Evolutionary conservation across 2,113 vertebrate genomes (phyloP).

Genomic region (Lepidothrix coronata): DNA sequence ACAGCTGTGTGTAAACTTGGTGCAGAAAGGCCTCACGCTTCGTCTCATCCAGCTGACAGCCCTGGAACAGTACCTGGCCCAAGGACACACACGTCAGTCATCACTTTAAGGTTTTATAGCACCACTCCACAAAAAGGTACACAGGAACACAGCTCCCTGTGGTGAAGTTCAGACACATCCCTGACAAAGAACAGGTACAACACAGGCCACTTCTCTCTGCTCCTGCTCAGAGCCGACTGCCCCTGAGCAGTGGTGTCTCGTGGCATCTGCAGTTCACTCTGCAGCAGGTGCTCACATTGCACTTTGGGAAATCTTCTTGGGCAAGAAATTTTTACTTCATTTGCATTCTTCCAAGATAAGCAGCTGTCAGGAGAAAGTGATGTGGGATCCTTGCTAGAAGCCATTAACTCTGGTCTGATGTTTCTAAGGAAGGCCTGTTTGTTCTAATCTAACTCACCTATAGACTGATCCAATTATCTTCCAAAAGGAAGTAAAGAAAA

Average conservation of each 20-base stretch:
- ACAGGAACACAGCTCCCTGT: neutral
- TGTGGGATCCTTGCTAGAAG: neutral
- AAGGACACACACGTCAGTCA: neutral
- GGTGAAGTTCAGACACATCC: accelerated
- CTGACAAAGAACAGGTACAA: neutral
- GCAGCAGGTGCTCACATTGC: neutral
- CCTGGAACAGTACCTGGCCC: constrained; percentile 91
- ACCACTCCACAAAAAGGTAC: neutral
- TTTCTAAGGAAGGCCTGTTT: neutral
- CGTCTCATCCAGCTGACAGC: constrained; percentile 87
- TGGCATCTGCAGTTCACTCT: neutral
- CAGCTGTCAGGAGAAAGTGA: neutral
- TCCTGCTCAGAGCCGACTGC: neutral
- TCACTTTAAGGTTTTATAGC: neutral
- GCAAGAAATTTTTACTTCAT: neutral
- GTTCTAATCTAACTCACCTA: neutral
- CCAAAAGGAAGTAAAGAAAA: neutral
- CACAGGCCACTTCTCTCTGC: neutral
- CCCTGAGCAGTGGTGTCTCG: neutral
- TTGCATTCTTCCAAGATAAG: neutral
- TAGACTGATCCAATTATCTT: neutral
- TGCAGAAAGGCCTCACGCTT: constrained; percentile 86
- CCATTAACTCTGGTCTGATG: neutral
- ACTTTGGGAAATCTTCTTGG: neutral
- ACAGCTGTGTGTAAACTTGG: constrained; percentile 89